These are phyloP conservation scores for Pristionchus fissidentatus DNA, from an alignment of 2,888 invertebrate genomes.

Conservation along the genomic window DNA sequence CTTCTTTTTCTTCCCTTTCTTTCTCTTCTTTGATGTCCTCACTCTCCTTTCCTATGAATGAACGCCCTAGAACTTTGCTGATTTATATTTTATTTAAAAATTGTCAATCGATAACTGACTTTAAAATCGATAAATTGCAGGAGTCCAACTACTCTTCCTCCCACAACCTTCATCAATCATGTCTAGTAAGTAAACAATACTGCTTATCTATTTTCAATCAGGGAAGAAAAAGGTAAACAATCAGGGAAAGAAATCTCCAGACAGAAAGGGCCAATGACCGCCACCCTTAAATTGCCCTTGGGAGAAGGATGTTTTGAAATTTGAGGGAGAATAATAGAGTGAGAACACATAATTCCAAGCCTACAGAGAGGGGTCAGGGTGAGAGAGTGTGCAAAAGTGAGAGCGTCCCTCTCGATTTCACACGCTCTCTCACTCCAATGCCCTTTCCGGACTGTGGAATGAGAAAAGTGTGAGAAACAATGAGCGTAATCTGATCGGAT, in stretches of 20 bases:
- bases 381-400: not conserved
- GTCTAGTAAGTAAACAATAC: constrained; percentile 14
- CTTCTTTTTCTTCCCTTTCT: not conserved
- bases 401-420: not conserved
- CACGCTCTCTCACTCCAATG: too few relatives aligned
- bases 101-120: too few relatives aligned
- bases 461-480: too few relatives aligned
- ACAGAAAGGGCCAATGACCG: too few relatives aligned
- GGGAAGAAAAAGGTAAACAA: too few relatives aligned
- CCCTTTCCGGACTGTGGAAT: too few relatives aligned
- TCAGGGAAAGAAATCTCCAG: too few relatives aligned
- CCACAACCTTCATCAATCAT: not conserved
- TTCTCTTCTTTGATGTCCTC: not conserved
- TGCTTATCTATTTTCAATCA: too few relatives aligned
- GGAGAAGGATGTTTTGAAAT: constrained; percentile 26
- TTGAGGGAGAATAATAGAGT: not conserved
- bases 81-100: too few relatives aligned
- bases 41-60: constrained; percentile 26
- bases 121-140: not conserved
- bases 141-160: not conserved
- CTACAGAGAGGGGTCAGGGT: not conserved
- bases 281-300: too few relatives aligned
- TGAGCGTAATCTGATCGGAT: not conserved
- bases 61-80: too few relatives aligned
- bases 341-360: too few relatives aligned